Evolutionary conservation across 2,113 vertebrate species (phyloP).

Genomic region (Mustelus asterias): DNA sequence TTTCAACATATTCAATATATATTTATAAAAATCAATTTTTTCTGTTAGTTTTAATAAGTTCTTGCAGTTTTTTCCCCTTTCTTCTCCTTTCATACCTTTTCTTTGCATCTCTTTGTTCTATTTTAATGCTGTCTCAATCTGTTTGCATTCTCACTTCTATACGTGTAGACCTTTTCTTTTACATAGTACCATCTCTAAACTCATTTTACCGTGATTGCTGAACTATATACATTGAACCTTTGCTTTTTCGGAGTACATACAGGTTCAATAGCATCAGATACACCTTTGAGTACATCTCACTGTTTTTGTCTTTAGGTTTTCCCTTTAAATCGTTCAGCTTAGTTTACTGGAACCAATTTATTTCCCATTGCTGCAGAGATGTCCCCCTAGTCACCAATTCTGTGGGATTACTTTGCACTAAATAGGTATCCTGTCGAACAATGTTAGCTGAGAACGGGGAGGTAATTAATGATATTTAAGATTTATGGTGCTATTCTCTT

Average conservation of each 20-base stretch:
- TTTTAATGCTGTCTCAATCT: not conserved
- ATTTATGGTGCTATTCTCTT: conserved; percentile 2
- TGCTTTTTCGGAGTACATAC: not conserved
- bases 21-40: not conserved
- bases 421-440: not conserved
- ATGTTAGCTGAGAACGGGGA: not conserved
- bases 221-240: not conserved
- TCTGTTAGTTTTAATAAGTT: not conserved
- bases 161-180: not conserved
- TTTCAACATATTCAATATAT: not conserved
- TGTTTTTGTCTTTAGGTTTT: conserved; percentile 19
- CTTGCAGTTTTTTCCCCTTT: not conserved
- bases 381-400: not conserved
- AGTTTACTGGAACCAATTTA: not conserved
- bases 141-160: too few relatives aligned
- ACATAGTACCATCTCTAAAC: not conserved
- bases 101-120: too few relatives aligned
- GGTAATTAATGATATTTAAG: not conserved
- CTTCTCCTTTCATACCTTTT: not conserved
- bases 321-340: not conserved
- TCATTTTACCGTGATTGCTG: not conserved
- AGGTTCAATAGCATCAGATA: not conserved
- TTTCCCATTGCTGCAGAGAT: not conserved
- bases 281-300: not conserved
- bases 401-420: not conserved